These are phyloP conservation scores for Myathropa florea DNA, from an alignment of 2,888 invertebrate genomes.

Conservation along the genomic window DNA sequence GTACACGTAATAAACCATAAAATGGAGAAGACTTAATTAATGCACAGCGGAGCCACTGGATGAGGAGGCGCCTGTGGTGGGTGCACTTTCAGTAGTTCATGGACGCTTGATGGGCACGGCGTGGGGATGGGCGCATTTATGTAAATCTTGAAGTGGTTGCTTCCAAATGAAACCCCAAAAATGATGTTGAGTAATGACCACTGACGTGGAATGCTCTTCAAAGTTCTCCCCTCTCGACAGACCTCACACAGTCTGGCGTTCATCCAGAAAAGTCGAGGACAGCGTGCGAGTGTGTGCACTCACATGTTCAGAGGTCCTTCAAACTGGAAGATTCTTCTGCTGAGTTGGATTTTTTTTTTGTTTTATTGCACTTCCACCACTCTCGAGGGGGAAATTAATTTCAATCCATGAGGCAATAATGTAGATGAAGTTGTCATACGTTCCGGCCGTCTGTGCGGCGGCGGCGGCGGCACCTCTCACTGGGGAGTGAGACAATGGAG, in stretches of 20 bases:
- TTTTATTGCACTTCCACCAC: constrained; percentile 6
- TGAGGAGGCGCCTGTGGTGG: not conserved
- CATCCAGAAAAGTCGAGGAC: constrained; percentile 30
- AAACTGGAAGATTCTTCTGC: not conserved
- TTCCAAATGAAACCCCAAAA: constrained; percentile 24
- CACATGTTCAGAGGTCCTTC: constrained; percentile 1
- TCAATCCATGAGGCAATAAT: constrained; percentile 35
- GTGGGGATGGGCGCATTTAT: not conserved
- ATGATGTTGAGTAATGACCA: constrained; percentile 52
- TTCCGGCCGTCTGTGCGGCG: not conserved
- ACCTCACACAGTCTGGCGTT: constrained; percentile 27
- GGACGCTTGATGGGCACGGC: not conserved
- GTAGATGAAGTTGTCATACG: constrained; percentile 6
- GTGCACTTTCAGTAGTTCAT: not conserved
- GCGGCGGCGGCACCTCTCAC: not conserved
- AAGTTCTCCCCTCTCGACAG: not conserved
- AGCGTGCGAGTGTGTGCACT: not conserved
- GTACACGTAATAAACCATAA: constrained; percentile 35
- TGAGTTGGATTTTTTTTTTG: not conserved
- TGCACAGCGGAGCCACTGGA: not conserved
- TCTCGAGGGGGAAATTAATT: constrained; percentile 42
- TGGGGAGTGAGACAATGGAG: not conserved
- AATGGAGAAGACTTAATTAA: constrained; percentile 55
- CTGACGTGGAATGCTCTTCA: constrained; percentile 15
- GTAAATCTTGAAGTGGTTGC: not conserved